Evolutionary conservation across 2,113 vertebrate genomes (phyloP).

Genomic region (Phoenicopterus ruber): DNA sequence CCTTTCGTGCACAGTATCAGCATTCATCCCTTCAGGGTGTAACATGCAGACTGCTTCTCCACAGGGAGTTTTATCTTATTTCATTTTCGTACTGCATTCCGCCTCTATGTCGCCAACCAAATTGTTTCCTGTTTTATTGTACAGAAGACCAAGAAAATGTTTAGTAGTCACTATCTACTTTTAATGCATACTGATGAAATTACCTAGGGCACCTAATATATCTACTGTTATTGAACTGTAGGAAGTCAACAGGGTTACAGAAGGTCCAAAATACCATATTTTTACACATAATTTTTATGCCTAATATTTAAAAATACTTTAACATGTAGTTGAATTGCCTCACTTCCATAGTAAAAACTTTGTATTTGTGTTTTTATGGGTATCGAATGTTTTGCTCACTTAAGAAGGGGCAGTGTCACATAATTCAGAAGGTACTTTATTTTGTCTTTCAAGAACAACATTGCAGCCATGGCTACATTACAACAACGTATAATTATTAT

Average conservation of each 20-base stretch:
- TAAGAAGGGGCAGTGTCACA: background rate
- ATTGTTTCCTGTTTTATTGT: slow-evolving; percentile 72
- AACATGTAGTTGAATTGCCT: background rate
- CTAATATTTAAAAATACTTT: slow-evolving; percentile 3
- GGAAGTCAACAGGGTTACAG: background rate
- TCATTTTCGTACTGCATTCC: slow-evolving; percentile 68
- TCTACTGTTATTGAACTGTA: background rate
- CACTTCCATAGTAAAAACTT: background rate
- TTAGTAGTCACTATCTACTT: slow-evolving; percentile 58
- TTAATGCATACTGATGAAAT: slow-evolving; percentile 56
- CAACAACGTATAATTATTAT: background rate
- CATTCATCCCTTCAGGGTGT: slow-evolving; percentile 69
- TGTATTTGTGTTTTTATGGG: background rate
- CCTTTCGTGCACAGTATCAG: slow-evolving; percentile 66
- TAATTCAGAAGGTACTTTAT: background rate
- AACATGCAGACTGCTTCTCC: slow-evolving; percentile 54
- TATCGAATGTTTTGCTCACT: background rate
- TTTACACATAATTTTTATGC: background rate
- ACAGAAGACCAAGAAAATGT: slow-evolving; percentile 59
- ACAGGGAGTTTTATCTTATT: slow-evolving; percentile 71
- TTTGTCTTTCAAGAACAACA: background rate
- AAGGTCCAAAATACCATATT: background rate
- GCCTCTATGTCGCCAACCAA: slow-evolving; percentile 68
- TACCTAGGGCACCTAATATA: slow-evolving; percentile 31
- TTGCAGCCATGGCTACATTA: background rate